A percentile compares a stretch with the other conserved stretches of the same genome.
phyloP scores from a whole-genome alignment of 1,140 invertebrate genomes.

The Bombyx mandarina region DNA sequence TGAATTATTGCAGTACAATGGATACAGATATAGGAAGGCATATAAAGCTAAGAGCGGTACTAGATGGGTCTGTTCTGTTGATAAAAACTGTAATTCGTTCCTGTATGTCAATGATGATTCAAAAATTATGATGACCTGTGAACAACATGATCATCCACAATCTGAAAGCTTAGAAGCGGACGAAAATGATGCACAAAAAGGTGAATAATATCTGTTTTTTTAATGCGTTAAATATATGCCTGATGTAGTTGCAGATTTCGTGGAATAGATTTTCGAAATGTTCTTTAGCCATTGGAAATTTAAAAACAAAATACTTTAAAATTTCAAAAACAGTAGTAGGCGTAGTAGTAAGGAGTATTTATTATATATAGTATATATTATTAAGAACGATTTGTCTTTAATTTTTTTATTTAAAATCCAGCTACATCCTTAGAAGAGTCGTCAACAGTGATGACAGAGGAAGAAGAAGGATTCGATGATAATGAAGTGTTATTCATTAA shows the following conservation, averaged over 20 bases:
- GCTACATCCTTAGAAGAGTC: background rate
- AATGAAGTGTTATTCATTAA: slow-evolving; percentile 31
- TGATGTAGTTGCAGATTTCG: too few species aligned
- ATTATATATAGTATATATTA: too few species aligned
- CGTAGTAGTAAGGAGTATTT: too few species aligned
- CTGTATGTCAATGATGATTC: slow-evolving; percentile 31
- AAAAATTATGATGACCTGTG: slow-evolving; percentile 36
- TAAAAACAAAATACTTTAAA: too few species aligned
- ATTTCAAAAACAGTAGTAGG: too few species aligned
- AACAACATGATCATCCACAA: slow-evolving; percentile 25
- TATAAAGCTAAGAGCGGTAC: slow-evolving; percentile 4
- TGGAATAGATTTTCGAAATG: too few species aligned
- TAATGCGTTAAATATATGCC: too few species aligned
- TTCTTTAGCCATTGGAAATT: too few species aligned
- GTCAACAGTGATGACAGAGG: slow-evolving; percentile 9
- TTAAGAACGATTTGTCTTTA: background rate
- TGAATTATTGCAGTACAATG: slow-evolving; percentile 1
- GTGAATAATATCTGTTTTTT: too few species aligned
- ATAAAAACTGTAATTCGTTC: slow-evolving; percentile 1
- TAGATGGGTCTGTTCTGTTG: slow-evolving; percentile 1
- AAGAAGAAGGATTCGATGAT: slow-evolving; percentile 14
- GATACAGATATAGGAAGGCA: slow-evolving; percentile 4
- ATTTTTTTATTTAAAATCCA: background rate
- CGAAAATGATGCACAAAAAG: slow-evolving; percentile 19
- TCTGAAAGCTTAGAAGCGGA: slow-evolving; percentile 14